These are phyloP conservation scores for Siphamia tubifer DNA, from an alignment of 2,113 vertebrate genomes.

Conservation along the genomic window DNA sequence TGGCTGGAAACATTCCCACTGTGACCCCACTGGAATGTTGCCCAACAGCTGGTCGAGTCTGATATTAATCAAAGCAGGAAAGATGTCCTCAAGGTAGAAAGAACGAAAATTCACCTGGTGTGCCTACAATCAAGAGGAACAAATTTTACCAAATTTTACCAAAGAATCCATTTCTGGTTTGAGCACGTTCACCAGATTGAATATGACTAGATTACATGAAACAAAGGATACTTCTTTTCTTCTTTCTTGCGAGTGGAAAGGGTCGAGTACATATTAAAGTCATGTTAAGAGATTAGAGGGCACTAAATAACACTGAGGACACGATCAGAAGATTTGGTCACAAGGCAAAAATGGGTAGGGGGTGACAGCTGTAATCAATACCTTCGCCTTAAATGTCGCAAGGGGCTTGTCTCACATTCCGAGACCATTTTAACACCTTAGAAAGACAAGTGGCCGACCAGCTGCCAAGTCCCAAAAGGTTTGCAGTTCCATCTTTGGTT, in stretches of 20 bases:
- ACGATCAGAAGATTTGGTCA: slow-evolving; percentile 49
- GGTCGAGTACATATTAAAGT: slow-evolving; percentile 1
- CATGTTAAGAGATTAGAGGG: not conserved
- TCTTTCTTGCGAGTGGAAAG: not conserved
- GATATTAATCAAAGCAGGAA: slow-evolving; percentile 18
- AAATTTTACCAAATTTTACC: too few species aligned
- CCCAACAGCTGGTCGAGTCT: slow-evolving; percentile 63
- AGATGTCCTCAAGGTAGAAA: slow-evolving; percentile 9
- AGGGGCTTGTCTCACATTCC: slow-evolving; percentile 71
- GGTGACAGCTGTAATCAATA: slow-evolving; percentile 67
- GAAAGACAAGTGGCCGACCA: slow-evolving; percentile 78
- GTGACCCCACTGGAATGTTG: slow-evolving; percentile 61
- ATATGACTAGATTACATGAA: too few species aligned
- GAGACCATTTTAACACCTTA: slow-evolving; percentile 77
- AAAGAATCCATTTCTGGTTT: too few species aligned
- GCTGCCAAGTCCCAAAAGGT: slow-evolving; percentile 74
- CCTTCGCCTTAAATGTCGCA: slow-evolving; percentile 67
- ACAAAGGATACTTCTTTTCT: too few species aligned
- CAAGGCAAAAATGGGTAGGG: slow-evolving; percentile 22
- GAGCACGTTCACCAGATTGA: too few species aligned
- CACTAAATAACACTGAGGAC: slow-evolving; percentile 27
- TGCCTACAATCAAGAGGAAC: too few species aligned
- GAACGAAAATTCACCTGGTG: not conserved
- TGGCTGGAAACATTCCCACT: slow-evolving; percentile 1
- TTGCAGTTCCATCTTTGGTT: slow-evolving; percentile 70